phyloP scores from a whole-genome alignment of 2,888 invertebrate species.

The Isoperla grammatica region DNA sequence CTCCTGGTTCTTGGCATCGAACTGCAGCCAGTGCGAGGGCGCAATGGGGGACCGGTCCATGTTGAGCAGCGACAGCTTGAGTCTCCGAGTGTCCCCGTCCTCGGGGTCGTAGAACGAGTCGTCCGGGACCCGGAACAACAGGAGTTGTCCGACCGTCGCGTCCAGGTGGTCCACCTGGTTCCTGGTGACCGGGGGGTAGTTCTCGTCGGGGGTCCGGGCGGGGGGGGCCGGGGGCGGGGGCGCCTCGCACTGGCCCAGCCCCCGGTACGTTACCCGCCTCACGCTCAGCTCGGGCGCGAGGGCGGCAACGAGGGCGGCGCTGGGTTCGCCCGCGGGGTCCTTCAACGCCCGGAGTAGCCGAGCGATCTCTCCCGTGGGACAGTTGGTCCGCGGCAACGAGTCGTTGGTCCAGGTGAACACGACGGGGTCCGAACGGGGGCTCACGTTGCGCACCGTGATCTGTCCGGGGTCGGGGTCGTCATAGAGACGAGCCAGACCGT shows the following conservation, averaged over 20 bases:
- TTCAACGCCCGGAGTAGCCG: constrained; percentile 55
- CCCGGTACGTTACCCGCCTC: constrained; percentile 57
- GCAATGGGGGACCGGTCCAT: constrained; percentile 63
- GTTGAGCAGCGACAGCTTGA: constrained; percentile 68
- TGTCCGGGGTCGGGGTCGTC: constrained; percentile 54
- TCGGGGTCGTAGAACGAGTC: constrained; percentile 65
- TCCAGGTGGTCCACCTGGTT: constrained; percentile 82
- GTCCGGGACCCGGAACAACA: constrained; percentile 74
- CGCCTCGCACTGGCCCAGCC: constrained; percentile 57
- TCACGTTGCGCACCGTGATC: constrained; percentile 58
- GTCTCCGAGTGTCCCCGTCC: constrained; percentile 66
- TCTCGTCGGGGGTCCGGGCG: constrained; percentile 53
- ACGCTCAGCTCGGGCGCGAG: not conserved
- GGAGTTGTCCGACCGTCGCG: constrained; percentile 74
- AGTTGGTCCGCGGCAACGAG: constrained; percentile 69
- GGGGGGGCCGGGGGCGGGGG: constrained; percentile 46
- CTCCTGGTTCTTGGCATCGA: constrained; percentile 81
- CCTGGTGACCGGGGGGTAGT: constrained; percentile 69
- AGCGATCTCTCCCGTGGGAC: constrained; percentile 69
- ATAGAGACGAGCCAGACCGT: constrained; percentile 53
- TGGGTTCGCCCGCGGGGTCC: not conserved
- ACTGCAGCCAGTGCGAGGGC: constrained; percentile 76
- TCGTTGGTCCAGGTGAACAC: constrained; percentile 83
- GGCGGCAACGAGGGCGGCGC: not conserved
- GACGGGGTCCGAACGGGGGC: constrained; percentile 57